Conservation (phyloP, 2,888 invertebrate species). For the Trachelus troglodyta region DNA sequence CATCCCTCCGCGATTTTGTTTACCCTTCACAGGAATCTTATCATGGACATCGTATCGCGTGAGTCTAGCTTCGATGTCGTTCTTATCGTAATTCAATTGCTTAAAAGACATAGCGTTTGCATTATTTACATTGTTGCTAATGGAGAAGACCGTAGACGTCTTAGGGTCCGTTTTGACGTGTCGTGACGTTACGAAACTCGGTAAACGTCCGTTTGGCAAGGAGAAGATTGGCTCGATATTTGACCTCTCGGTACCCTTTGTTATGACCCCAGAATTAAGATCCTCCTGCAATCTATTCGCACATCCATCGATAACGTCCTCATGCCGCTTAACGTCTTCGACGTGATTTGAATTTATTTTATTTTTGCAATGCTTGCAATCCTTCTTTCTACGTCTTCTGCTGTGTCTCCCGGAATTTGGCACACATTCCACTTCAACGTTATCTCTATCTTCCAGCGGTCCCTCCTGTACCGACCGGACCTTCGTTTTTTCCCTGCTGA, state of each 20-base stretch:
- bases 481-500: conserved; percentile 29
- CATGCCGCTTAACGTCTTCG: background rate
- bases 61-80: conserved; percentile 44
- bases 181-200: conserved; percentile 25
- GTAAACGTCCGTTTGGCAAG: conserved; percentile 29
- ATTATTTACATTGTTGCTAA: conserved; percentile 15
- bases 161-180: conserved; percentile 25
- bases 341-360: conserved; percentile 21
- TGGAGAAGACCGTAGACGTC: conserved; percentile 13
- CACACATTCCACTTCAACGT: conserved; percentile 2
- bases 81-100: conserved; percentile 40
- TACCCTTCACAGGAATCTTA: conserved; percentile 3
- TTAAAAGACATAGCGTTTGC: conserved; percentile 25
- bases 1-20: conserved; percentile 49
- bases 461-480: conserved; percentile 26
- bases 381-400: conserved; percentile 56
- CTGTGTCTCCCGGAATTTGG: conserved; percentile 3
- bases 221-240: conserved; percentile 35
- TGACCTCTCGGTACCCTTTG: conserved; percentile 14
- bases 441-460: conserved; percentile 12
- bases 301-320: background rate
- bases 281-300: background rate
- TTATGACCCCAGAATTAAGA: background rate
- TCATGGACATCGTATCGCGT: conserved; percentile 32
- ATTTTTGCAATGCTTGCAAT: conserved; percentile 58